phyloP scores from a whole-genome alignment of 2,797 vertebrate genomes.

The Erethizon dorsatum region DNA sequence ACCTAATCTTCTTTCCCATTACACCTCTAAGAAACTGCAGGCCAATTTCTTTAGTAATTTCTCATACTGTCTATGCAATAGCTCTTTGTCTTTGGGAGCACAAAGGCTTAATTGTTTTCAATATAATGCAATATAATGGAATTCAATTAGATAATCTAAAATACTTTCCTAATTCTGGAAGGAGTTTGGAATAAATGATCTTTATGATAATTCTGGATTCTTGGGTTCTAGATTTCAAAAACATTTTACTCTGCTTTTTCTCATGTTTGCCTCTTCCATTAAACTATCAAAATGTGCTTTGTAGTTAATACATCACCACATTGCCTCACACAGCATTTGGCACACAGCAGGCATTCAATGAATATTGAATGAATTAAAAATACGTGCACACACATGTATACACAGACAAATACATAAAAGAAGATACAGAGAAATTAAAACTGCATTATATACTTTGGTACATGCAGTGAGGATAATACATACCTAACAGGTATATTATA shows the following conservation, averaged over 20 bases:
- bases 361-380: constrained; percentile 25
- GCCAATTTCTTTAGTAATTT: constrained; percentile 2
- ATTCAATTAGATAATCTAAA: constrained; percentile 47
- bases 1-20: not conserved
- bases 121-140: not conserved
- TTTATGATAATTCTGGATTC: not conserved
- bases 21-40: not conserved
- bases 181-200: constrained; percentile 22
- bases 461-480: not conserved
- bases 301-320: not conserved
- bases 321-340: not conserved
- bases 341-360: not conserved
- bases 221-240: constrained; percentile 13
- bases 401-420: not conserved
- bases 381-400: not conserved
- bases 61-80: not conserved
- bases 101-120: not conserved
- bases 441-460: not conserved
- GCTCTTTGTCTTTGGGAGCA: not conserved
- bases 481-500: not conserved
- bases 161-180: constrained; percentile 28
- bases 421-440: not conserved
- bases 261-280: not conserved
- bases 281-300: constrained; percentile 20
- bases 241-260: not conserved